phyloP scores from a whole-genome alignment of 2,113 vertebrate genomes.

The Willisornis vidua region DNA sequence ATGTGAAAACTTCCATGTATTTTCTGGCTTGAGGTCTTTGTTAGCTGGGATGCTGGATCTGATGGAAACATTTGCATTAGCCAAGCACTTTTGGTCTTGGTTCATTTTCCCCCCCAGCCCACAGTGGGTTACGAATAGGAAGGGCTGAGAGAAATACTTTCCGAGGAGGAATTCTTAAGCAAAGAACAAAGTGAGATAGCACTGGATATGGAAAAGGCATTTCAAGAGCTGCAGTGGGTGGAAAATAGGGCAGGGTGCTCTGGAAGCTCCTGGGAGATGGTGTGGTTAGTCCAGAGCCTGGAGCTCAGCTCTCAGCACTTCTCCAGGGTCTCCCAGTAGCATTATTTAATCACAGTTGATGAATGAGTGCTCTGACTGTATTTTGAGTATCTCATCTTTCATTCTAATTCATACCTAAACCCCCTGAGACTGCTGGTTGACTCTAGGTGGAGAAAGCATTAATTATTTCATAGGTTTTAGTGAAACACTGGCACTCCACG shows the following conservation, averaged over 20 bases:
- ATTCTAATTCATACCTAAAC: slow-evolving; percentile 42
- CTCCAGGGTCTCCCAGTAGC: background rate
- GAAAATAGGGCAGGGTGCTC: background rate
- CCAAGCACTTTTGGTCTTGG: background rate
- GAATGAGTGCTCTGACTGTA: slow-evolving; percentile 31
- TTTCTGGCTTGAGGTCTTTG: background rate
- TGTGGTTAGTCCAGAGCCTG: background rate
- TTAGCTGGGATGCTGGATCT: background rate
- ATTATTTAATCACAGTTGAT: background rate
- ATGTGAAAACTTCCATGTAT: background rate
- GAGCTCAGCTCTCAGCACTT: background rate
- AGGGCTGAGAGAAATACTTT: slow-evolving; percentile 1
- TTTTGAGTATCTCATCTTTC: slow-evolving; percentile 49
- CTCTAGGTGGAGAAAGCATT: slow-evolving; percentile 36
- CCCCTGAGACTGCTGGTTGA: slow-evolving; percentile 16
- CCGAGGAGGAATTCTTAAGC: background rate
- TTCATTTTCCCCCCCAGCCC: background rate
- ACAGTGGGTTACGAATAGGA: background rate
- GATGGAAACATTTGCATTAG: background rate
- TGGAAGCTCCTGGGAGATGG: background rate
- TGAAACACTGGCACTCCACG: slow-evolving; percentile 2
- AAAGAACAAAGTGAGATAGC: background rate
- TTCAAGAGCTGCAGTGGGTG: background rate
- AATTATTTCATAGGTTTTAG: slow-evolving; percentile 39
- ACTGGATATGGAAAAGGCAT: background rate